Percentiles rank a stretch among this genome's conserved stretches.
Evolutionary conservation across 2,113 vertebrate genomes (phyloP).

Genomic region (Phalacrocorax aristotelis): DNA sequence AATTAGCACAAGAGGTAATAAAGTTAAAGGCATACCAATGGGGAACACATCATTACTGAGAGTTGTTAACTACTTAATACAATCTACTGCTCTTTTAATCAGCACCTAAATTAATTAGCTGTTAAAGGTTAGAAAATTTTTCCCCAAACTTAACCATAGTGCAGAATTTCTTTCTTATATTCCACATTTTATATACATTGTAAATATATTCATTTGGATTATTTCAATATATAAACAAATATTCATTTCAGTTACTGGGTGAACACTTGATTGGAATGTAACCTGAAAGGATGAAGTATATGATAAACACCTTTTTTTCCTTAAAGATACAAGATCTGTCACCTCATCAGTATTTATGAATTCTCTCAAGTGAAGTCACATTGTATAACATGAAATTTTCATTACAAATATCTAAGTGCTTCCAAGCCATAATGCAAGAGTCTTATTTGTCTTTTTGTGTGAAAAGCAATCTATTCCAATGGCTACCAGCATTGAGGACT

Average conservation of each 20-base stretch:
- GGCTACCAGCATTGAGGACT: not conserved
- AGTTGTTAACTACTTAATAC: conserved; percentile 61
- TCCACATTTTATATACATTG: not conserved
- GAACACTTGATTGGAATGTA: not conserved
- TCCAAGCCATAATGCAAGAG: not conserved
- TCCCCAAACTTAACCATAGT: not conserved
- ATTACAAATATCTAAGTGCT: not conserved
- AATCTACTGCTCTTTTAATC: conserved; percentile 59
- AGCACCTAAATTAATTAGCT: conserved; percentile 44
- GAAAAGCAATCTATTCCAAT: not conserved
- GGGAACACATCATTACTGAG: conserved; percentile 39
- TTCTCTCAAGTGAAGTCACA: not conserved
- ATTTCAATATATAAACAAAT: not conserved
- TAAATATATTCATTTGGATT: not conserved
- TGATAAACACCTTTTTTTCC: not conserved
- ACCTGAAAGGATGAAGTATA: not conserved
- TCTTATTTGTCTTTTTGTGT: not conserved
- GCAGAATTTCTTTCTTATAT: not conserved
- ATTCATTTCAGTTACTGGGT: not conserved
- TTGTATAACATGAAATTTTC: not conserved
- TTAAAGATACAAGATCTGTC: not conserved
- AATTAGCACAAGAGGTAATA: conserved; percentile 65
- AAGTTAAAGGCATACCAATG: conserved; percentile 40
- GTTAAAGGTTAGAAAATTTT: not conserved
- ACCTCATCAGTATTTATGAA: not conserved